Evolutionary conservation across 2,888 invertebrate species (phyloP).

Genomic region (Mesorhabditis belari): DNA sequence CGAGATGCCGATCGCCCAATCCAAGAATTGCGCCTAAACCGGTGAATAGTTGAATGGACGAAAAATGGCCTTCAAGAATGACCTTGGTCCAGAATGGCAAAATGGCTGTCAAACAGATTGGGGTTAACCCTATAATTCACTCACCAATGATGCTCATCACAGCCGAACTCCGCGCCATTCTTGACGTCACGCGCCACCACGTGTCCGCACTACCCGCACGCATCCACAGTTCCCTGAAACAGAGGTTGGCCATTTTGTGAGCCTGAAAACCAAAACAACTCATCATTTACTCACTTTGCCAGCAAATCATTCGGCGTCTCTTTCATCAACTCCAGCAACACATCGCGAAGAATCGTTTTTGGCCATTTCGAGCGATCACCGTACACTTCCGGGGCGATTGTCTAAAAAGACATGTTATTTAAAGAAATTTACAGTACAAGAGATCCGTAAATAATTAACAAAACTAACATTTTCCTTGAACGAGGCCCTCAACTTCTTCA

Average conservation of each 20-base stretch:
- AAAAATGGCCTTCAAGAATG: no score
- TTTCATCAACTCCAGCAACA: constrained; percentile 72
- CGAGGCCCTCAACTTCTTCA: constrained; percentile 25
- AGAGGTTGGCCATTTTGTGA: not conserved
- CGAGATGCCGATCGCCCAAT: constrained; percentile 92
- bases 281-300: constrained; percentile 62
- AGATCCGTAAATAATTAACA: not conserved
- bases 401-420: no score
- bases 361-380: constrained; percentile 86
- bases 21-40: constrained; percentile 62
- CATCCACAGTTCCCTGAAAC: constrained; percentile 79
- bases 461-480: constrained; percentile 20
- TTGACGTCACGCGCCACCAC: constrained; percentile 85
- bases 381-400: constrained; percentile 21
- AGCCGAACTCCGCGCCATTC: constrained; percentile 54
- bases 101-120: not conserved
- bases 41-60: no score
- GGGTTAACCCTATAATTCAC: constrained; percentile 55
- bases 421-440: no score
- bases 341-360: constrained; percentile 71
- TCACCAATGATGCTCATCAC: constrained; percentile 83
- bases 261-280: constrained; percentile 15
- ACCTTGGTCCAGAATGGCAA: no score
- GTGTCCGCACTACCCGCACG: constrained; percentile 77
- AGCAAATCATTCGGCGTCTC: constrained; percentile 88